Percentiles rank a stretch among this genome's conserved stretches.
These are phyloP conservation scores for Enteromius paludinosus DNA, from an alignment of 2,797 vertebrate species.

Conservation along the genomic window DNA sequence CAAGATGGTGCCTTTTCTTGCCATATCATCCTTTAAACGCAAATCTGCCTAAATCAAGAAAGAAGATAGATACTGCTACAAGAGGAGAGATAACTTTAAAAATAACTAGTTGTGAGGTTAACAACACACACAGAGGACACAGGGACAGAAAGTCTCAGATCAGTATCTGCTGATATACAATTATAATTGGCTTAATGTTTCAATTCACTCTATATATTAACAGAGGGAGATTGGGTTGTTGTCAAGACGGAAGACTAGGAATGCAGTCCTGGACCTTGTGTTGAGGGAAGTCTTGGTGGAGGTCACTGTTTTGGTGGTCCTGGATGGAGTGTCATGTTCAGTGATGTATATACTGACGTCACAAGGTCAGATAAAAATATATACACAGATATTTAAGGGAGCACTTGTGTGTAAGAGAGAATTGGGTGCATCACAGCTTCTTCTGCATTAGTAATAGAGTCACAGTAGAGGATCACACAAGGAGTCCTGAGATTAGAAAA, in stretches of 20 bases:
- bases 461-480: constrained; percentile 61
- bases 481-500: constrained; percentile 57
- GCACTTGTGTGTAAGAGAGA: neutral
- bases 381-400: neutral
- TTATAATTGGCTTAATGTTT: constrained; percentile 5
- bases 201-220: neutral
- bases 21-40: neutral
- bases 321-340: neutral
- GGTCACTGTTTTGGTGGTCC: neutral
- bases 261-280: neutral
- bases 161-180: neutral
- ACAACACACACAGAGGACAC: neutral
- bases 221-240: neutral
- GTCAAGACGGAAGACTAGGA: neutral
- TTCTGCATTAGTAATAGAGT: constrained; percentile 44
- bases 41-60: neutral
- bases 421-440: neutral
- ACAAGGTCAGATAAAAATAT: neutral
- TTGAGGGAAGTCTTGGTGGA: neutral
- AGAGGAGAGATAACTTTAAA: neutral
- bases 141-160: neutral
- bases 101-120: neutral
- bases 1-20: neutral
- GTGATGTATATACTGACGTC: neutral
- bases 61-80: neutral